Conservation (phyloP, 2,113 vertebrate species). For the Romanogobio albipinnatus region DNA sequence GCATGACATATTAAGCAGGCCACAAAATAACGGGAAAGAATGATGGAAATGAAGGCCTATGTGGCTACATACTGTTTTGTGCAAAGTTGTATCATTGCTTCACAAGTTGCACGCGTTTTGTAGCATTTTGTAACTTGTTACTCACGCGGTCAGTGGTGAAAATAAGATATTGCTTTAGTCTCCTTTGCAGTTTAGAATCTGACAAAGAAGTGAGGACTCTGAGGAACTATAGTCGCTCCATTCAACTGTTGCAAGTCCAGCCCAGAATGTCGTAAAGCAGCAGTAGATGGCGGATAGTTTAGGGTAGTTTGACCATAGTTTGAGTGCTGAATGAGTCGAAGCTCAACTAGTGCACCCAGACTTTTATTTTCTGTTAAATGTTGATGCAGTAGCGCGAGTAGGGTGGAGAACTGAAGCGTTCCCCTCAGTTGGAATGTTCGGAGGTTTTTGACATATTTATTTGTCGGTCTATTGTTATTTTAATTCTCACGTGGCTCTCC, state of each 20-base stretch:
- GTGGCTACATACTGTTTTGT: background rate
- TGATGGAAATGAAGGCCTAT: conserved; percentile 33
- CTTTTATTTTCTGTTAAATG: background rate
- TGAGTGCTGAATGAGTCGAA: background rate
- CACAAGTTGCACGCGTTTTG: background rate
- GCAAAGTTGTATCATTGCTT: background rate
- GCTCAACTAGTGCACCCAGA: background rate
- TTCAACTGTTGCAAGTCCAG: conserved; percentile 1
- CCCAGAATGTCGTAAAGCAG: conserved; percentile 2
- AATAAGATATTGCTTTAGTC: background rate
- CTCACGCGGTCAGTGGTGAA: background rate
- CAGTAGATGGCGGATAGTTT: conserved; percentile 25
- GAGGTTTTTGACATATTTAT: background rate
- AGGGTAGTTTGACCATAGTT: background rate
- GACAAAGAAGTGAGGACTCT: conserved; percentile 2
- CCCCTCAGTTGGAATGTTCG: background rate
- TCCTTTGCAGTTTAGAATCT: background rate
- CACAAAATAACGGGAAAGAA: conserved; percentile 37
- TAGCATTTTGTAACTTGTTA: background rate
- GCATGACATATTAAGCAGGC: conserved; percentile 30
- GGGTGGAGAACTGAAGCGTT: background rate
- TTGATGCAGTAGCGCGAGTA: background rate
- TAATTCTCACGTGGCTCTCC: background rate
- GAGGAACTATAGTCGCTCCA: background rate
- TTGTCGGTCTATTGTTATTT: background rate